Conservation (phyloP, 1,140 invertebrate genomes). For the Drosophila sucinea region DNA sequence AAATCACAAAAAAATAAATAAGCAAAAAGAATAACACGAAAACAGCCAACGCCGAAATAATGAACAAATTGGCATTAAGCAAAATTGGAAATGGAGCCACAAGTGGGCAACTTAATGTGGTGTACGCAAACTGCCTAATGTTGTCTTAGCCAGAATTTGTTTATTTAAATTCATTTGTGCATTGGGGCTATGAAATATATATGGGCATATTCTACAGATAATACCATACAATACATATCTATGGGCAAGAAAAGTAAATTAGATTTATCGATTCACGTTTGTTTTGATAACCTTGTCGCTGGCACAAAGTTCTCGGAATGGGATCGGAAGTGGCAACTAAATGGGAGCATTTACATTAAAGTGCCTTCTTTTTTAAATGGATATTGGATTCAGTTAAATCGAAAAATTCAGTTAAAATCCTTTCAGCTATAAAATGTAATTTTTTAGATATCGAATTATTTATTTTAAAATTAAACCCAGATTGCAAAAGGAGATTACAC, state of each 20-base stretch:
- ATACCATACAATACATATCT: neutral
- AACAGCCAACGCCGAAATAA: constrained; percentile 25
- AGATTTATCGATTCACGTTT: constrained; percentile 49
- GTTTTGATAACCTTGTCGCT: constrained; percentile 54
- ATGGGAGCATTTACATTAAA: neutral
- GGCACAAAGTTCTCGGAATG: neutral
- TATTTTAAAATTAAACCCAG: too few species aligned
- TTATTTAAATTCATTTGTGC: constrained; percentile 51
- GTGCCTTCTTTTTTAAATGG: too few species aligned
- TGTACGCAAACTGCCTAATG: constrained; percentile 28
- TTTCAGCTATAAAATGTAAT: too few species aligned
- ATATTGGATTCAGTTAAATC: too few species aligned
- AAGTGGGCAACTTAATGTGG: constrained; percentile 50
- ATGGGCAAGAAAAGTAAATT: constrained; percentile 39
- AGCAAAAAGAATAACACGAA: constrained; percentile 39
- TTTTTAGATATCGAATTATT: too few species aligned
- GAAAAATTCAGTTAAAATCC: too few species aligned
- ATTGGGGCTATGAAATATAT: constrained; percentile 53
- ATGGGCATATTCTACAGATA: constrained; percentile 26
- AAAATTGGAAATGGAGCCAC: constrained; percentile 56
- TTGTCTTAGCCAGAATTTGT: constrained; percentile 34
- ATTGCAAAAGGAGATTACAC: too few species aligned
- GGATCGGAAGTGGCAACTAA: neutral
- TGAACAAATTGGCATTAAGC: constrained; percentile 20
- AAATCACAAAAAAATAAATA: constrained; percentile 5